phyloP scores from a whole-genome alignment of 2,113 vertebrate genomes.

The Ailurus styani region DNA sequence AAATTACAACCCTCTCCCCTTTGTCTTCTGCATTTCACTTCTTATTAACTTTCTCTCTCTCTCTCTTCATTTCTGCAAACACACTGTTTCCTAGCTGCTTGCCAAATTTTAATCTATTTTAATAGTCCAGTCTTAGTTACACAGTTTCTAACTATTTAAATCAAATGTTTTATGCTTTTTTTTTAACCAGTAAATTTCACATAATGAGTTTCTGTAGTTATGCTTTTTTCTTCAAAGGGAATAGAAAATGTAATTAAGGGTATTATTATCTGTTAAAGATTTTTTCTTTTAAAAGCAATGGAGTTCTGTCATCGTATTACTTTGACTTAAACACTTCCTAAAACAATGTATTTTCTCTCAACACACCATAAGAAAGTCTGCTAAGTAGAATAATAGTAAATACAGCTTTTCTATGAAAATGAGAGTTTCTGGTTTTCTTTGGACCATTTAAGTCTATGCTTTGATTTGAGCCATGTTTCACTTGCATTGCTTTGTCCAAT shows the following conservation, averaged over 20 bases:
- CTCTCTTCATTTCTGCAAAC: slow-evolving; percentile 35
- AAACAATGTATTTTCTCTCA: slow-evolving; percentile 62
- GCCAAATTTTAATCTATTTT: slow-evolving; percentile 66
- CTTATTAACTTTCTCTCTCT: neutral
- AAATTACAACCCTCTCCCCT: neutral
- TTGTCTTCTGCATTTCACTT: neutral
- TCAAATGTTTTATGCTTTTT: neutral
- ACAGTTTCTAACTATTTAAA: slow-evolving; percentile 45
- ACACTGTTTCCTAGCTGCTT: slow-evolving; percentile 59
- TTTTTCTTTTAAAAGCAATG: slow-evolving; percentile 29
- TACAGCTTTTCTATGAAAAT: slow-evolving; percentile 58
- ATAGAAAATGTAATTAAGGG: neutral
- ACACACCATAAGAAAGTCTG: slow-evolving; percentile 44
- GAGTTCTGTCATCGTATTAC: slow-evolving; percentile 38
- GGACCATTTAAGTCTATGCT: slow-evolving; percentile 59
- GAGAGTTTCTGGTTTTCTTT: slow-evolving; percentile 65
- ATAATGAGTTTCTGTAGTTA: slow-evolving; percentile 23
- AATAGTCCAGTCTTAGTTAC: neutral
- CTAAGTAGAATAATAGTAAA: slow-evolving; percentile 61
- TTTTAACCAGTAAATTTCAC: neutral
- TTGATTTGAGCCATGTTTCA: slow-evolving; percentile 59
- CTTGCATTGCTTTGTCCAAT: slow-evolving; percentile 41
- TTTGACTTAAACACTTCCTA: slow-evolving; percentile 70
- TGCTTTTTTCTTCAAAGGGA: neutral
- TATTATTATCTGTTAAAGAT: slow-evolving; percentile 63